These are phyloP conservation scores for Timema cristinae DNA, from an alignment of 2,888 invertebrate species.

Conservation along the genomic window DNA sequence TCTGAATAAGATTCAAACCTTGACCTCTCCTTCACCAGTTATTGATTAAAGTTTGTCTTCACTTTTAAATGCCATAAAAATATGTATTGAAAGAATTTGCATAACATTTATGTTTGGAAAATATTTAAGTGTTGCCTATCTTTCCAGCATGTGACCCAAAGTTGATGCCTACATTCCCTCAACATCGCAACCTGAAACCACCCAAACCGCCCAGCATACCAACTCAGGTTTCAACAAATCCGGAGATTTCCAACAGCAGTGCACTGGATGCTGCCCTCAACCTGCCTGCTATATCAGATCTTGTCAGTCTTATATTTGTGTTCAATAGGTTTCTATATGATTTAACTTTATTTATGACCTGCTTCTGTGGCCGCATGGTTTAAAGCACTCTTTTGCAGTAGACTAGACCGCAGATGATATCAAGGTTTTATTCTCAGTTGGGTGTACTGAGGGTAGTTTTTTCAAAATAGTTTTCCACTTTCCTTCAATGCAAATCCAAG, in stretches of 20 bases:
- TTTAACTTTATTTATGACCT: neutral
- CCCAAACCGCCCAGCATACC: constrained; percentile 35
- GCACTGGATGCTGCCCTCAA: constrained; percentile 70
- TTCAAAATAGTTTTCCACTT: no score
- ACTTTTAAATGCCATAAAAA: no score
- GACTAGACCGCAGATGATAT: no score
- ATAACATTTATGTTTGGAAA: constrained; percentile 12
- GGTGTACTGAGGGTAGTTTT: no score
- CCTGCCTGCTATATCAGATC: constrained; percentile 75
- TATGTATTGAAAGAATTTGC: neutral
- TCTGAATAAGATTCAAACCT: no score
- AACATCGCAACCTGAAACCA: constrained; percentile 79
- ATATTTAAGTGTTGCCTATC: constrained; percentile 38
- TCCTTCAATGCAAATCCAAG: no score
- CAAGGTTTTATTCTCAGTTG: no score
- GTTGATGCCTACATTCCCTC: constrained; percentile 97
- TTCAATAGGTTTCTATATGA: neutral
- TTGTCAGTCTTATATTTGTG: constrained; percentile 46
- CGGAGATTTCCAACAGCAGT: constrained; percentile 48
- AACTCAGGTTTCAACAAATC: constrained; percentile 32
- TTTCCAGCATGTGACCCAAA: constrained; percentile 87
- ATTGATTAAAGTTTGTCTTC: no score
- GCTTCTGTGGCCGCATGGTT: neutral
- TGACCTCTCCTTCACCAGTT: no score
- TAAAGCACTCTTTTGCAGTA: no score